Evolutionary conservation across 1,140 invertebrate species (phyloP), one percentile per base, ranked within the genome.

Genomic region (Bombus difficillimus): DNA sequence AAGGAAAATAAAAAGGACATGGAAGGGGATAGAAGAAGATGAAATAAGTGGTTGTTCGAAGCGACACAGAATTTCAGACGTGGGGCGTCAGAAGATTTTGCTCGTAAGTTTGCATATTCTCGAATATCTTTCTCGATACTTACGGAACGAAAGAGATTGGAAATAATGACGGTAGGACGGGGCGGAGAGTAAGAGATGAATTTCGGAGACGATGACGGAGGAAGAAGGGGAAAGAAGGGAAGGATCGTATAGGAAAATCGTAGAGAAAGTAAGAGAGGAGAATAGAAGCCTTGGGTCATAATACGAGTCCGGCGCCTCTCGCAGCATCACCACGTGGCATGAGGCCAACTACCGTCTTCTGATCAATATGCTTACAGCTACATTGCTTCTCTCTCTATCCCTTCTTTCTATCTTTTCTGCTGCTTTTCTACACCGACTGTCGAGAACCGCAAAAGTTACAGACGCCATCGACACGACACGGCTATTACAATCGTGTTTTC

Each of bases 341-440:
- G 91, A 92, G 92, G 94, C 95, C 95, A 95, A 95, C 94, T 94
- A 95, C 94, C 92, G 93, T 94, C 94, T 94, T 91, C 94, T 95
- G 94, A 95, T 95, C 95, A 95, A 95, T 95, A 95, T 95, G 95
- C 94, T 95, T 94, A 95, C 94, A 93, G 93, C 94, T 93, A 91
- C 85, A 89, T 90, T 76, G 80, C 87, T 83, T 92, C 88, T 89
- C 91, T 89, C 78, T 91, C 89, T 83, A 85, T 88, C 88, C 81
- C 81, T 84, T 81, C 77, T 86, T 64, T 72, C 66, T 68, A 77
- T 87, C 86, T 90, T 75, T 47, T 47, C 88, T 72, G 78, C 72
- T 78, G 81, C 64, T 72, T 76, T 87, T 77, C 72, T 78, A 71
- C 77, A 78, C 28, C 76, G 83, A 72, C 53, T 39, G 32, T 47